These are phyloP conservation scores for Bombus waltoni DNA, from an alignment of 1,140 invertebrate species.

Conservation along the genomic window DNA sequence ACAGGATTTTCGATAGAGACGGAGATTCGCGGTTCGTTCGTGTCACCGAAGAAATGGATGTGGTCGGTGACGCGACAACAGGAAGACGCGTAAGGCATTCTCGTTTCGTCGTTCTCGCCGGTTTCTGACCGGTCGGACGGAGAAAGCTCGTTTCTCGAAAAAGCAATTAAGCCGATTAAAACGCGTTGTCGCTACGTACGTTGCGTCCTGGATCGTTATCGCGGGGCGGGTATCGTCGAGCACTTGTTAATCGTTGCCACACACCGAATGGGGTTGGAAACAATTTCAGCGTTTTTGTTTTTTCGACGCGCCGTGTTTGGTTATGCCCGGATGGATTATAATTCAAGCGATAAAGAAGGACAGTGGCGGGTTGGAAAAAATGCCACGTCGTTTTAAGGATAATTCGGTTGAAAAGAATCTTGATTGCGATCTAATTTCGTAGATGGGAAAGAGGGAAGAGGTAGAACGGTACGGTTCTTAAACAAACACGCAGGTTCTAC, in stretches of 20 bases:
- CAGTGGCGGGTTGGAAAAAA: background rate
- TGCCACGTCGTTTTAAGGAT: conserved; percentile 30
- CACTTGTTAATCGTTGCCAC: background rate
- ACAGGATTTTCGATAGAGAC: background rate
- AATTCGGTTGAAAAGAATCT: conserved; percentile 41
- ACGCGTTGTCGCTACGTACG: background rate
- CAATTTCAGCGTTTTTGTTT: background rate
- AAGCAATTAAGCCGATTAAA: conserved; percentile 23
- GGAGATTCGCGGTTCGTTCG: background rate
- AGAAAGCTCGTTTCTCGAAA: background rate
- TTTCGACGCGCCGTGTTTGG: background rate
- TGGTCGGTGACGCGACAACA: conserved; percentile 57
- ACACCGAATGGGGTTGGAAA: background rate
- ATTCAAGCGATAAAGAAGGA: background rate
- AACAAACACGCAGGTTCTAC: conserved; percentile 55
- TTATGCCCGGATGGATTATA: background rate
- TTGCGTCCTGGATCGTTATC: background rate
- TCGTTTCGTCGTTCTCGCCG: background rate
- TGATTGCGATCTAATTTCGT: conserved; percentile 57
- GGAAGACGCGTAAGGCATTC: conserved; percentile 30
- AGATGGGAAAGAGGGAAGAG: conserved; percentile 21
- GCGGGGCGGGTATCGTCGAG: background rate
- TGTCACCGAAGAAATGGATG: background rate
- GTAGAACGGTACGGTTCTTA: conserved; percentile 43
- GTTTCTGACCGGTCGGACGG: background rate